Evolutionary conservation across 2,113 vertebrate genomes (phyloP).

Genomic region (Syngnathoides biaculeatus): DNA sequence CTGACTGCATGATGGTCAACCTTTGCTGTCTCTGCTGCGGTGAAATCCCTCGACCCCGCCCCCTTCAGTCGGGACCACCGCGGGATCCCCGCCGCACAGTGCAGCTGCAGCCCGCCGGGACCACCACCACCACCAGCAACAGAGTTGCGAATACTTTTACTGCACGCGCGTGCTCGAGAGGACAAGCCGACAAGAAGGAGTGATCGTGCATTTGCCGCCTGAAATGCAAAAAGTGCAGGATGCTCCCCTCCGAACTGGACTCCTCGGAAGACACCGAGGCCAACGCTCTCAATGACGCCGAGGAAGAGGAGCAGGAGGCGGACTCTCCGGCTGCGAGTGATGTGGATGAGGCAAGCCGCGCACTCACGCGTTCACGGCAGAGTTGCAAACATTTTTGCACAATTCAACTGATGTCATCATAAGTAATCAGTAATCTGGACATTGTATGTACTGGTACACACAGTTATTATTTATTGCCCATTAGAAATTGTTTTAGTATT

Average conservation of each 20-base stretch:
- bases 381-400: background rate
- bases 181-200: slow-evolving; percentile 24
- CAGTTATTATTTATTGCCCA: background rate
- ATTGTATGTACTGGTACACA: background rate
- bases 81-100: slow-evolving; percentile 59
- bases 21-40: slow-evolving; percentile 72
- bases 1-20: slow-evolving; percentile 62
- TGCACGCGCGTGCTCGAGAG: slow-evolving; percentile 1
- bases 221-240: slow-evolving; percentile 71
- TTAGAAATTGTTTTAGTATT: background rate
- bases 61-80: slow-evolving; percentile 58
- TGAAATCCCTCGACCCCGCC: slow-evolving; percentile 72
- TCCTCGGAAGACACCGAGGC: slow-evolving; percentile 66
- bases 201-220: slow-evolving; percentile 25
- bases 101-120: slow-evolving; percentile 59
- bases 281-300: slow-evolving; percentile 53
- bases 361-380: background rate
- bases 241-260: slow-evolving; percentile 70
- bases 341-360: slow-evolving; percentile 65
- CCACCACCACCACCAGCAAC: background rate
- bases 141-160: background rate
- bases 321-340: slow-evolving; percentile 61
- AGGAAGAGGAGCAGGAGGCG: slow-evolving; percentile 31
- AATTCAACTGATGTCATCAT: background rate
- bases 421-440: background rate